Percentiles rank a stretch among this genome's conserved stretches.
Evolutionary conservation across 2,888 invertebrate genomes (phyloP).

Genomic region (Ceriagrion tenellum): DNA sequence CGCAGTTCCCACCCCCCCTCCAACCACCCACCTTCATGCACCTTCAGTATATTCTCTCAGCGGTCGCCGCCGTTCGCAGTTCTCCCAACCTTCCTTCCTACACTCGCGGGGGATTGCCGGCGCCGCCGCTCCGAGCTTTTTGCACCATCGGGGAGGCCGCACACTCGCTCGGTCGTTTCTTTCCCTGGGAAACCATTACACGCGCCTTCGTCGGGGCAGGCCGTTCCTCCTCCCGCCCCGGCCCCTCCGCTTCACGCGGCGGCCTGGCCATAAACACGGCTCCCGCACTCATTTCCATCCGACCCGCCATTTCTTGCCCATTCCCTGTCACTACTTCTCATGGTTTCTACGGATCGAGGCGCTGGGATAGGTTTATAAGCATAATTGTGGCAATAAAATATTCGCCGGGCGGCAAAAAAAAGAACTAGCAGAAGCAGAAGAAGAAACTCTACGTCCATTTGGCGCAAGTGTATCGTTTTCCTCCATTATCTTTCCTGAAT

Average conservation of each 20-base stretch:
- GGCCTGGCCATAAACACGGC: not conserved
- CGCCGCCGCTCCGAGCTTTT: not conserved
- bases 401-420: not conserved
- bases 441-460: not conserved
- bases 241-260: not conserved
- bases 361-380: slow-evolving; percentile 30
- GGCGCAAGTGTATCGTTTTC: not conserved
- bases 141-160: not conserved
- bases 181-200: slow-evolving; percentile 23
- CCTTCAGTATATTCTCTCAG: not conserved
- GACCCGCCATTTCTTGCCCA: slow-evolving; percentile 8
- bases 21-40: not conserved
- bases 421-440: not conserved
- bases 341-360: slow-evolving; percentile 18
- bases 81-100: slow-evolving; percentile 18
- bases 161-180: not conserved
- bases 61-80: not conserved
- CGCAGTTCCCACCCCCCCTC: not conserved
- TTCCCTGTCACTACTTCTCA: slow-evolving; percentile 36
- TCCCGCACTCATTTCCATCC: slow-evolving; percentile 39
- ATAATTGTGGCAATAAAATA: slow-evolving; percentile 36
- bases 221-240: not conserved
- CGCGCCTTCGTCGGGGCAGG: not conserved
- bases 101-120: not conserved
- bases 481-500: not conserved